These are phyloP conservation scores for Pachyrhynchus sulphureomaculatus DNA, from an alignment of 1,140 invertebrate species.

Conservation along the genomic window DNA sequence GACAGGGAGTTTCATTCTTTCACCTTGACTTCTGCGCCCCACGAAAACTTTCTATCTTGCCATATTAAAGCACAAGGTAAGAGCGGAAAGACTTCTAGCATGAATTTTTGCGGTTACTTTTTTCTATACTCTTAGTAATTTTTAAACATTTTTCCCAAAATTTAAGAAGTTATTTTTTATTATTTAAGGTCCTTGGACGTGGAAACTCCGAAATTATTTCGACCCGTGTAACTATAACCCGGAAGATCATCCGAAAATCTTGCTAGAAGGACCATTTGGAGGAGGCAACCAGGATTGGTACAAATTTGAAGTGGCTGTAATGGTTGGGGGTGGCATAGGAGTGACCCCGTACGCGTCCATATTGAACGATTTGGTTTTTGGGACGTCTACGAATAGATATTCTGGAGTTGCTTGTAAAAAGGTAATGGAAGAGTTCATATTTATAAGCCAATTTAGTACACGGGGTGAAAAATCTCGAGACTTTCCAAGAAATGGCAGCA, in stretches of 20 bases:
- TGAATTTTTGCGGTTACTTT: too few relatives aligned
- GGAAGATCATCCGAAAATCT: slow-evolving; percentile 82
- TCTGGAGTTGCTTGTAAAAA: slow-evolving; percentile 95
- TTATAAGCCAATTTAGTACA: background rate
- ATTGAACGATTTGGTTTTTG: slow-evolving; percentile 94
- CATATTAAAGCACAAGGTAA: slow-evolving; percentile 93
- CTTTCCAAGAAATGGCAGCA: too few relatives aligned
- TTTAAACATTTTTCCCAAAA: too few relatives aligned
- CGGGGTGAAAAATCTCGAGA: too few relatives aligned
- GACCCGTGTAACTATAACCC: slow-evolving; percentile 92
- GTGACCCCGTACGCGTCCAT: slow-evolving; percentile 99
- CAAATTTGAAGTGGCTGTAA: slow-evolving; percentile 95
- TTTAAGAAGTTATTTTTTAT: background rate
- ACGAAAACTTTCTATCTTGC: slow-evolving; percentile 95
- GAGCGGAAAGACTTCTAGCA: too few relatives aligned
- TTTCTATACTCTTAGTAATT: background rate
- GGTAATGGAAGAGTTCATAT: slow-evolving; percentile 52
- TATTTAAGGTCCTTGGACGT: slow-evolving; percentile 87
- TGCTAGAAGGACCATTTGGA: slow-evolving; percentile 96
- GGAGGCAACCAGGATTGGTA: slow-evolving; percentile 99
- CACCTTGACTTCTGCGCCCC: slow-evolving; percentile 96
- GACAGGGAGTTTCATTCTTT: slow-evolving; percentile 97
- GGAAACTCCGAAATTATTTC: slow-evolving; percentile 96
- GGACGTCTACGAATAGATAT: slow-evolving; percentile 92
- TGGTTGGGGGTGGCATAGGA: slow-evolving; percentile 98